phyloP scores from a whole-genome alignment of 2,113 vertebrate species.

The Serinus canaria region DNA sequence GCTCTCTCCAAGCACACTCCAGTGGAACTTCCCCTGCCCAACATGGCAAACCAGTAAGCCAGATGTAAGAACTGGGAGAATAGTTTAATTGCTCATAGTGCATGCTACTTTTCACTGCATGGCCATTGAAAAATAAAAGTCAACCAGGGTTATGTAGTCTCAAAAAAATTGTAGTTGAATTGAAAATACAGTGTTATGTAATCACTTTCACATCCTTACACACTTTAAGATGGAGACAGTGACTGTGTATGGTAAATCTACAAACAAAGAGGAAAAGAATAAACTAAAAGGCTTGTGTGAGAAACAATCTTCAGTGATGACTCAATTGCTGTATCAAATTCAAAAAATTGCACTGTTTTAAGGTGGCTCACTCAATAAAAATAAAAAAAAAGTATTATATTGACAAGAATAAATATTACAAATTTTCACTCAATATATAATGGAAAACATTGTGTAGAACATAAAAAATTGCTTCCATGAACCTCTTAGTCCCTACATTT shows the following conservation, averaged over 20 bases:
- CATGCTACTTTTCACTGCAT: neutral
- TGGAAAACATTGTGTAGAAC: constrained; percentile 7
- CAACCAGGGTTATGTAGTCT: neutral
- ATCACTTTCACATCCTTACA: neutral
- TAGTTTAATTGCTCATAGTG: neutral
- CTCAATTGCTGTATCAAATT: constrained; percentile 15
- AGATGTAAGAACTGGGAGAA: neutral
- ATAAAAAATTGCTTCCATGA: constrained; percentile 8
- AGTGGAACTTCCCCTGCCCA: neutral
- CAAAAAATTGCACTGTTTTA: neutral
- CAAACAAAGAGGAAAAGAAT: neutral
- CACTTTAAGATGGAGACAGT: neutral
- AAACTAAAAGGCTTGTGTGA: neutral
- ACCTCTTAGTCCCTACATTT: constrained; percentile 34
- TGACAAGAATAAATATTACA: neutral
- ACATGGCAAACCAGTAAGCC: neutral
- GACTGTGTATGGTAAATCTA: neutral
- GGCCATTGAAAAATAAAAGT: neutral
- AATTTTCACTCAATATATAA: constrained; percentile 27
- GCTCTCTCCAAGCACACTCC: neutral
- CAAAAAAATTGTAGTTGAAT: neutral
- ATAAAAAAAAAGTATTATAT: neutral
- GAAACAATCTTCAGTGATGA: neutral
- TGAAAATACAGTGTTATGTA: neutral
- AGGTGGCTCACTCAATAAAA: neutral